phyloP scores from a whole-genome alignment of 2,113 vertebrate genomes.

The Delphinapterus leucas region DNA sequence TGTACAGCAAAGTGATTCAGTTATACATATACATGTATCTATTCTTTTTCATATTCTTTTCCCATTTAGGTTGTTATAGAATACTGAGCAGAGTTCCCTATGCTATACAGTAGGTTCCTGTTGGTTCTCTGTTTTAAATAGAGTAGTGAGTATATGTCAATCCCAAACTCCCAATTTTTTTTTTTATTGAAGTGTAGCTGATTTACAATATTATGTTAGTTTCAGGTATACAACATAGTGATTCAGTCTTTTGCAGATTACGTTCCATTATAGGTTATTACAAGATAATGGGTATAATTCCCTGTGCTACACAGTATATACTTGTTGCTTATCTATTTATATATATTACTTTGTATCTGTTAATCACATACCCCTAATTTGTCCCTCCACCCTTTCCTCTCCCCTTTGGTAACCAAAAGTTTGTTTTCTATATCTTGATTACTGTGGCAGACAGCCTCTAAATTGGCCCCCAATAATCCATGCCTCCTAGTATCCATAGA shows the following conservation, averaged over 20 bases:
- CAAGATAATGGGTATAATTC: not conserved
- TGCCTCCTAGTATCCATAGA: not conserved
- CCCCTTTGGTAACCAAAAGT: not conserved
- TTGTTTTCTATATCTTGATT: not conserved
- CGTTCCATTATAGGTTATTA: not conserved
- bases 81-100: not conserved
- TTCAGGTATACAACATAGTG: not conserved
- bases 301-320: not conserved
- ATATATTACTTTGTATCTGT: not conserved
- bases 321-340: not conserved
- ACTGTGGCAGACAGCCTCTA: not conserved
- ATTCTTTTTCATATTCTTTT: not conserved
- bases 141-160: too few species aligned
- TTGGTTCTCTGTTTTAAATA: not conserved
- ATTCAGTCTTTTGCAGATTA: not conserved
- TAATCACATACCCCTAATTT: not conserved
- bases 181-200: not conserved
- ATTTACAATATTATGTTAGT: not conserved
- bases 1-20: not conserved
- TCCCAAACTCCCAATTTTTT: not conserved
- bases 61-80: not conserved
- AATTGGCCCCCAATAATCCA: not conserved
- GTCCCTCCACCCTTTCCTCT: not conserved
- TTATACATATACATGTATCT: not conserved
- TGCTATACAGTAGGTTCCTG: not conserved